phyloP scores from a whole-genome alignment of 2,888 invertebrate species.

The Brenthis hecate region DNA sequence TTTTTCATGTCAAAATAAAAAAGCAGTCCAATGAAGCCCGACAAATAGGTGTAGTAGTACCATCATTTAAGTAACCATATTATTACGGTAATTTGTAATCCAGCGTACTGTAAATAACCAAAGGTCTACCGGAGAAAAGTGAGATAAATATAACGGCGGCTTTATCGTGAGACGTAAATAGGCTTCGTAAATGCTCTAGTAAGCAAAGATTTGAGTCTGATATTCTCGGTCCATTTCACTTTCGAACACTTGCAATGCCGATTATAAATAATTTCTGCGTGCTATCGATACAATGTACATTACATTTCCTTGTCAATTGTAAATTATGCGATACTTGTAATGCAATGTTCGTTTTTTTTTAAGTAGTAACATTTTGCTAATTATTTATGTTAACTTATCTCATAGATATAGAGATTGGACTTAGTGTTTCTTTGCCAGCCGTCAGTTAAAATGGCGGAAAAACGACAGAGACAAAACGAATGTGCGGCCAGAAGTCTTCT shows the following conservation, averaged over 20 bases:
- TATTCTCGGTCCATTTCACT: conserved; percentile 40
- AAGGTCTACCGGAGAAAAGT: conserved; percentile 26
- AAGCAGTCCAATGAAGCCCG: too few relatives aligned
- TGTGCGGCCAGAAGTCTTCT: too few relatives aligned
- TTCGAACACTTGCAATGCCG: conserved; percentile 36
- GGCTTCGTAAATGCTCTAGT: conserved; percentile 38
- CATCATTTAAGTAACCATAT: too few relatives aligned
- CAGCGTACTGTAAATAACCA: conserved; percentile 22
- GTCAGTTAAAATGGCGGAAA: too few relatives aligned
- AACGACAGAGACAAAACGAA: too few relatives aligned
- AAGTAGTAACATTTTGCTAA: background rate
- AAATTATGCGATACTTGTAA: background rate
- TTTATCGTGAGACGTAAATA: conserved; percentile 39
- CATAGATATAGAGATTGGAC: too few relatives aligned
- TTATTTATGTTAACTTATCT: background rate
- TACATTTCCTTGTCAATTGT: conserved; percentile 9
- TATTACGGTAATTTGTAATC: background rate
- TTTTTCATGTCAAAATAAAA: too few relatives aligned
- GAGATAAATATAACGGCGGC: conserved; percentile 38
- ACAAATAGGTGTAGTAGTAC: too few relatives aligned
- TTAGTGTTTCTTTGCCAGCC: too few relatives aligned
- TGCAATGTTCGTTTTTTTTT: background rate
- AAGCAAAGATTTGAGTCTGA: conserved; percentile 39
- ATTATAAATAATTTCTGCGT: conserved; percentile 19
- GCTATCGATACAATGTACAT: conserved; percentile 3